phyloP scores from a whole-genome alignment of 2,888 invertebrate genomes.

The Sinopyrophorus schimmeli region DNA sequence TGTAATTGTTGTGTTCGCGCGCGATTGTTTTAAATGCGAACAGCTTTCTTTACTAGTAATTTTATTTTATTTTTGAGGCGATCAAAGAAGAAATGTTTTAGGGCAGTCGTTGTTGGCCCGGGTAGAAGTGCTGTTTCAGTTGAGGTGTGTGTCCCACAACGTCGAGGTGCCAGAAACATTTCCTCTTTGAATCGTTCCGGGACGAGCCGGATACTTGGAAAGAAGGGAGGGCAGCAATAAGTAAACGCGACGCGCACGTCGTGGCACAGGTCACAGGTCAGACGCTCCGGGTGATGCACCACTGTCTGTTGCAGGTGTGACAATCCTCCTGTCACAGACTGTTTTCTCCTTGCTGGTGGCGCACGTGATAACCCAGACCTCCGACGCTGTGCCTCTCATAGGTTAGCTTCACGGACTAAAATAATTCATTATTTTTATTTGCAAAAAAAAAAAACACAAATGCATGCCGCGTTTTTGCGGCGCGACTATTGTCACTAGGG shows the following conservation, averaged over 20 bases:
- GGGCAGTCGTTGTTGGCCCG: slow-evolving; percentile 44
- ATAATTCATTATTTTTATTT: slow-evolving; percentile 47
- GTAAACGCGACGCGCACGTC: slow-evolving; percentile 33
- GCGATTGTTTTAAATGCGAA: slow-evolving; percentile 42
- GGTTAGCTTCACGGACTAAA: slow-evolving; percentile 63
- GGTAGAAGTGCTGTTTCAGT: slow-evolving; percentile 42
- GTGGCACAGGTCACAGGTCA: slow-evolving; percentile 56
- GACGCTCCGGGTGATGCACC: slow-evolving; percentile 55
- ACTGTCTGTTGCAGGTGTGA: slow-evolving; percentile 91
- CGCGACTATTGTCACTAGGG: slow-evolving; percentile 38
- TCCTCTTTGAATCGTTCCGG: slow-evolving; percentile 54
- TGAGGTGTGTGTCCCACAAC: slow-evolving; percentile 36
- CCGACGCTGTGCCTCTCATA: slow-evolving; percentile 98
- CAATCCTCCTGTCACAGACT: slow-evolving; percentile 98
- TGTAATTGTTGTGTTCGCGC: slow-evolving; percentile 54
- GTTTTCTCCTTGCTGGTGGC: slow-evolving; percentile 99
- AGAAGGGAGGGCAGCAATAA: slow-evolving; percentile 39
- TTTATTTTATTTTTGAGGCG: slow-evolving; percentile 37
- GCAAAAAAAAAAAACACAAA: slow-evolving; percentile 40
- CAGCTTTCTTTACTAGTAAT: slow-evolving; percentile 30
- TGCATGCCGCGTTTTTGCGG: slow-evolving; percentile 39
- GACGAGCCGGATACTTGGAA: slow-evolving; percentile 55
- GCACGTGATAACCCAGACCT: slow-evolving; percentile 98
- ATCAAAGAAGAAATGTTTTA: slow-evolving; percentile 57
- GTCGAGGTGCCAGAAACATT: slow-evolving; percentile 51